Percentiles rank a stretch among this genome's conserved stretches.
These are phyloP conservation scores for Pogonocichla stellata DNA, from an alignment of 2,113 vertebrate species.

Conservation along the genomic window DNA sequence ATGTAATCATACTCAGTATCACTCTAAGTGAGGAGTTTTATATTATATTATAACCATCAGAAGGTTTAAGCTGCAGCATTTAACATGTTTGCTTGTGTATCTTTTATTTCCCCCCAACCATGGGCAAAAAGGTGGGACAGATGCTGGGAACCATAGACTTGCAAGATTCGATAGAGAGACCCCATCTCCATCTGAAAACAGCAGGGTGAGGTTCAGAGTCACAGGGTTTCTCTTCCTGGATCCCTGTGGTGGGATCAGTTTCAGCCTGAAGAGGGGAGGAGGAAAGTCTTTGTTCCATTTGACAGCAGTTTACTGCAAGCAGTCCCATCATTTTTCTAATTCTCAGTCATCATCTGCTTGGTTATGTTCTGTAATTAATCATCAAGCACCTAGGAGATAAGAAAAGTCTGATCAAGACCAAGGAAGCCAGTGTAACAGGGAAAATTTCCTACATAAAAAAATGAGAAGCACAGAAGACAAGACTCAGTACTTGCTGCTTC, in stretches of 20 bases:
- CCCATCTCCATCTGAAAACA: not conserved
- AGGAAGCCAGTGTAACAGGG: not conserved
- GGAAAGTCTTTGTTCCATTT: not conserved
- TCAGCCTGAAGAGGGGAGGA: not conserved
- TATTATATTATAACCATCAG: not conserved
- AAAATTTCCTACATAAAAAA: not conserved
- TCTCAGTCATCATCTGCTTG: not conserved
- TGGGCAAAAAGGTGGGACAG: not conserved
- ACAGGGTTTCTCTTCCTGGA: not conserved
- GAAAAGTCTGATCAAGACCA: not conserved
- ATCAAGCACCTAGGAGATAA: not conserved
- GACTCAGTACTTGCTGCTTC: not conserved
- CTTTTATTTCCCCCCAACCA: not conserved
- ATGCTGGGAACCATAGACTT: not conserved
- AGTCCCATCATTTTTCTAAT: not conserved
- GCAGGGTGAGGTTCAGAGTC: not conserved
- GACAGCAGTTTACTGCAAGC: not conserved
- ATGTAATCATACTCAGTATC: not conserved
- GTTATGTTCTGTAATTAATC: not conserved
- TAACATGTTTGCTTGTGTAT: not conserved
- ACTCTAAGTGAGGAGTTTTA: not conserved
- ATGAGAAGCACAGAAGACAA: not conserved
- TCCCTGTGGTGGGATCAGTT: not conserved
- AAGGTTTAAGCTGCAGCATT: not conserved
- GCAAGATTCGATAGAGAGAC: not conserved